Percentiles rank a stretch among this genome's conserved stretches.
phyloP scores from a whole-genome alignment of 2,888 invertebrate species.

The Anarsia innoxiella region DNA sequence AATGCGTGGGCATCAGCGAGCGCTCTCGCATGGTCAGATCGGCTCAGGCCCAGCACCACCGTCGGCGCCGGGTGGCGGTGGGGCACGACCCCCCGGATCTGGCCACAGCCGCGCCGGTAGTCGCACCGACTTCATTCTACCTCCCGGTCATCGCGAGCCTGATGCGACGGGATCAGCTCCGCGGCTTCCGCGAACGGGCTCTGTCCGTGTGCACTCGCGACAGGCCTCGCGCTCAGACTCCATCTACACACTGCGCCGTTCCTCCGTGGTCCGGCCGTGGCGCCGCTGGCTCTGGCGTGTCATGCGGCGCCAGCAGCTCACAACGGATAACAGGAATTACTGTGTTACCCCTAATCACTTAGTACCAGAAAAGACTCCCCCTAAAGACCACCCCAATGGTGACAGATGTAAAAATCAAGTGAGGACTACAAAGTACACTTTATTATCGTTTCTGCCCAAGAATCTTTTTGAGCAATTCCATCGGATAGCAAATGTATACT shows the following conservation, averaged over 20 bases:
- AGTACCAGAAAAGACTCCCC: constrained; percentile 86
- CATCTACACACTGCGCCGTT: constrained; percentile 88
- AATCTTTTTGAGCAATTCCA: constrained; percentile 98
- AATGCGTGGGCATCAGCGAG: constrained; percentile 85
- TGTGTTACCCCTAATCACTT: constrained; percentile 90
- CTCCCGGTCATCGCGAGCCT: constrained; percentile 87
- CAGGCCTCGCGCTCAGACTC: constrained; percentile 93
- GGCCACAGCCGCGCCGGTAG: constrained; percentile 89
- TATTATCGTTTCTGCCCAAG: constrained; percentile 95
- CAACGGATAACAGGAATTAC: constrained; percentile 81
- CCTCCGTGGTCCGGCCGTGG: constrained; percentile 83
- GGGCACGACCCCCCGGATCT: constrained; percentile 53
- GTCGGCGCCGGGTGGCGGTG: constrained; percentile 74
- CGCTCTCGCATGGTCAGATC: constrained; percentile 91
- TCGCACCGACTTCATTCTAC: constrained; percentile 91
- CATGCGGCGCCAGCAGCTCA: constrained; percentile 76
- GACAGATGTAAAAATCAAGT: constrained; percentile 88
- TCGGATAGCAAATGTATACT: constrained; percentile 97
- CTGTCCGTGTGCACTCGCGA: constrained; percentile 79
- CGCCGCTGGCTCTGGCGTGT: constrained; percentile 78
- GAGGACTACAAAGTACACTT: constrained; percentile 95
- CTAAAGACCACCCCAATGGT: constrained; percentile 89
- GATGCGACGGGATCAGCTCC: constrained; percentile 51
- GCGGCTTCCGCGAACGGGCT: constrained; percentile 64
- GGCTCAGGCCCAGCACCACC: no score